Evolutionary conservation across 2,113 vertebrate genomes (phyloP).

Genomic region (Lycaon pictus): DNA sequence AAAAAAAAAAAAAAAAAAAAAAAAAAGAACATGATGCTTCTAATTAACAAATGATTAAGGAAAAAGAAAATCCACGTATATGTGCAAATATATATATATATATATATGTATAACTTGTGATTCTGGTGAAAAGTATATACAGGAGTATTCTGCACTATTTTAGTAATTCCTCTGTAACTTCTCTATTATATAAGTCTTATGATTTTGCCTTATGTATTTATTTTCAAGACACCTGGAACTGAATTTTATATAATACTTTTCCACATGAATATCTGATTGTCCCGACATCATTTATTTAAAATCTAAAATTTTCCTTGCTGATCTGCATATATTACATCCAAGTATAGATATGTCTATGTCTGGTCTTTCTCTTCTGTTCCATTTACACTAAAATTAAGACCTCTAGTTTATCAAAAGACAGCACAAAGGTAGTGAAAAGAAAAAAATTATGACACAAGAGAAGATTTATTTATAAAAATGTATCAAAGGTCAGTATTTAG

Average conservation of each 20-base stretch:
- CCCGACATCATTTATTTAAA: constrained; percentile 21
- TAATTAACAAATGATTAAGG: background rate
- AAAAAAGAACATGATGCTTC: background rate
- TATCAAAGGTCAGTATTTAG: background rate
- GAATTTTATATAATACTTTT: constrained; percentile 43
- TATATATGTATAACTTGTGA: background rate
- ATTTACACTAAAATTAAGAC: constrained; percentile 8
- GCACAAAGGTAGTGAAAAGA: background rate
- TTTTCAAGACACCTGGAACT: background rate
- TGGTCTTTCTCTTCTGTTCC: background rate
- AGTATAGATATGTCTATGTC: background rate
- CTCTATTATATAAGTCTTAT: background rate
- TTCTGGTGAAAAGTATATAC: background rate
- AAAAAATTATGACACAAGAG: background rate
- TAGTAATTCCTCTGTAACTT: background rate
- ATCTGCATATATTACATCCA: background rate
- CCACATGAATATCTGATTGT: background rate
- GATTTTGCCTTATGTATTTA: background rate
- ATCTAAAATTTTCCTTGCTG: background rate
- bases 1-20: too few species aligned
- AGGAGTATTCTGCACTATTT: background rate
- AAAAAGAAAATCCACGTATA: background rate
- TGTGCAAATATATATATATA: background rate
- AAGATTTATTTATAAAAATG: constrained; percentile 5
- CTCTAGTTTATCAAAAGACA: background rate